Evolutionary conservation across 2,113 vertebrate genomes (phyloP), one percentile per base, ranked within the genome.

Genomic region (Chelonoidis abingdonii): DNA sequence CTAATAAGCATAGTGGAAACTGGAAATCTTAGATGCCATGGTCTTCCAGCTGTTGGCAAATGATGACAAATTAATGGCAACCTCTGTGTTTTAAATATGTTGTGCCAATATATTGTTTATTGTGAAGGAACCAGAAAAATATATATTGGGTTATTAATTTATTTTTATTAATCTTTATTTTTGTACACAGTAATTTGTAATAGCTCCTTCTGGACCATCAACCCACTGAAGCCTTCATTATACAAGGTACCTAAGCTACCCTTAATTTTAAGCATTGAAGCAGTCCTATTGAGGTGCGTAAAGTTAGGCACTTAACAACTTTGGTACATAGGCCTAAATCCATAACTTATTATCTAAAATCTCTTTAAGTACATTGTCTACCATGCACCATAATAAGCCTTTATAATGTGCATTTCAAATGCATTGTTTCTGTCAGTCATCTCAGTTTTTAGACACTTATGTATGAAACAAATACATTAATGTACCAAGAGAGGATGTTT

Each of bases 211-310:
- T 31, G 4, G 19, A 47, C 41, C 62, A 52, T 76, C 6, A n/a
- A 47, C n/a, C 62, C 56, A n/a, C 0, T 0, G 5, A 80, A 41
- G n/a, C 0, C 1, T 38, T 57, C 59, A 4, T 21, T 53, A 22
- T 21, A 19, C 16, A 80, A 88, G n/a, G 25, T 53, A 19, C 25
- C 80, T 12, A 2, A 27, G 59, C n/a, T 54, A 31, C 41, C 8
- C 12, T 50, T 41, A 35, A 79, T 57, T 93, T 79, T 7, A 89
- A 83, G 25, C 62, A 47, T 83, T 3, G 44, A 81, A 54, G 14
- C 27, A 41, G 44, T 65, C 85, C 41, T 35, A 69, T 83, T 27
- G 44, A 88, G 62, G 53, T 79, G 65, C 90, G 94, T 83, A 53
- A 83, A 92, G 89, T 90, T 86, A 87, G 9, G 10, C 59, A 92